A percentile compares a stretch with the other conserved stretches of the same genome.
These are phyloP conservation scores for Glaucopsyche alexis DNA, from an alignment of 2,888 invertebrate genomes.

Conservation along the genomic window DNA sequence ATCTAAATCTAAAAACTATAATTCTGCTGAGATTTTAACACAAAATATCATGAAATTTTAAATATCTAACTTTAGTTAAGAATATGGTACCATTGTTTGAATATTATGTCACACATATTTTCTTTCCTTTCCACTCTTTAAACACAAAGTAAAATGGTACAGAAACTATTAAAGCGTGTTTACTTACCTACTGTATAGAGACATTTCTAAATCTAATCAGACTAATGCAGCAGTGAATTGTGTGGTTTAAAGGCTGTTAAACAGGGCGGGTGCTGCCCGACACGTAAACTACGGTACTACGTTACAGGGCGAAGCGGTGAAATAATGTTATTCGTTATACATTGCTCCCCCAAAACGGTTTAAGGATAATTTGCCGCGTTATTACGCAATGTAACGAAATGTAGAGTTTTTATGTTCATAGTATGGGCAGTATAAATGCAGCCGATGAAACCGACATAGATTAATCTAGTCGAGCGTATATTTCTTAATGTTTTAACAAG, in stretches of 20 bases:
- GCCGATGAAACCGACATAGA: too few species aligned
- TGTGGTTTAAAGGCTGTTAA: constrained; percentile 44
- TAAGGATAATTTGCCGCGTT: not conserved
- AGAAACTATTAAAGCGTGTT: constrained; percentile 2
- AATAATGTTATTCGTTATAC: not conserved
- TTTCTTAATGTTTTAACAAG: too few species aligned
- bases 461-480: too few species aligned
- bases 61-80: too few species aligned
- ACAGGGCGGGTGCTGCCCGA: constrained; percentile 2
- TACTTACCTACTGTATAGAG: constrained; percentile 33
- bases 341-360: not conserved
- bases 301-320: not conserved
- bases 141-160: not conserved
- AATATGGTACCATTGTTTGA: too few species aligned
- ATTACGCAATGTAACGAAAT: not conserved
- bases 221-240: constrained; percentile 61
- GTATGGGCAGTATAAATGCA: too few species aligned
- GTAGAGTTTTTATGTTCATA: not conserved
- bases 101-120: too few species aligned
- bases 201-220: constrained; percentile 54
- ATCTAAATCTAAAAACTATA: too few species aligned
- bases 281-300: constrained; percentile 17
- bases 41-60: too few species aligned
- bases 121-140: not conserved
- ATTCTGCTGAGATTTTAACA: too few species aligned